Evolutionary conservation across 2,888 invertebrate genomes (phyloP).

Genomic region (Mayetiola destructor): DNA sequence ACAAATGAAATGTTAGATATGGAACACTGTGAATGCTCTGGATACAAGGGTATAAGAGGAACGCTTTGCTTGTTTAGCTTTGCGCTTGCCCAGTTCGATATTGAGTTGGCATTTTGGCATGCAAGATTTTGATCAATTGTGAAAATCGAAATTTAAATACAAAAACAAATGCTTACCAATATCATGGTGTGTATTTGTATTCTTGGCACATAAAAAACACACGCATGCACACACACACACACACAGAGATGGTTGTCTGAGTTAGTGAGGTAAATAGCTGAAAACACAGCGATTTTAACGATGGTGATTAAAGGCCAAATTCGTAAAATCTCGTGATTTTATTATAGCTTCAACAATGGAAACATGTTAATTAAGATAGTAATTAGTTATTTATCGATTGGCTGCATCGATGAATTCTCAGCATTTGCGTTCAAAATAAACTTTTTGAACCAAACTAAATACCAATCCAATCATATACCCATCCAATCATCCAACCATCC

Average conservation of each 20-base stretch:
- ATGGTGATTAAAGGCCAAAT: slow-evolving; percentile 16
- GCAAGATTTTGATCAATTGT: neutral
- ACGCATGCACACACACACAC: neutral
- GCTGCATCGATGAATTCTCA: slow-evolving; percentile 16
- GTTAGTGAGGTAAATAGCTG: neutral
- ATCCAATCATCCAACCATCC: too few species aligned
- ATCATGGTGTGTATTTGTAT: neutral
- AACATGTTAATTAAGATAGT: slow-evolving; percentile 21
- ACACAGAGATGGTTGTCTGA: too few species aligned
- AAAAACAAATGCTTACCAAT: too few species aligned
- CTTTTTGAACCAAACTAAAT: too few species aligned
- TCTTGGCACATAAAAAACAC: neutral
- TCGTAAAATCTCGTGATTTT: slow-evolving; percentile 16
- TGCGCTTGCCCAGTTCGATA: neutral
- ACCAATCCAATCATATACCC: too few species aligned
- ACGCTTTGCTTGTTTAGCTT: neutral
- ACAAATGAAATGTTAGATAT: neutral
- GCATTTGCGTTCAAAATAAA: too few species aligned
- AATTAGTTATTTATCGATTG: slow-evolving; percentile 19
- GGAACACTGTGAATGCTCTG: neutral
- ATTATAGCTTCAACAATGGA: slow-evolving; percentile 18
- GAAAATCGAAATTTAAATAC: neutral
- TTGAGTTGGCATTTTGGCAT: neutral
- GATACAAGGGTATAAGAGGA: too few species aligned
- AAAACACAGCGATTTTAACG: slow-evolving; percentile 13